Base-by-base conservation (phyloP, 2,113 vertebrate genomes). In the Aptenodytes patagonicus region DNA sequence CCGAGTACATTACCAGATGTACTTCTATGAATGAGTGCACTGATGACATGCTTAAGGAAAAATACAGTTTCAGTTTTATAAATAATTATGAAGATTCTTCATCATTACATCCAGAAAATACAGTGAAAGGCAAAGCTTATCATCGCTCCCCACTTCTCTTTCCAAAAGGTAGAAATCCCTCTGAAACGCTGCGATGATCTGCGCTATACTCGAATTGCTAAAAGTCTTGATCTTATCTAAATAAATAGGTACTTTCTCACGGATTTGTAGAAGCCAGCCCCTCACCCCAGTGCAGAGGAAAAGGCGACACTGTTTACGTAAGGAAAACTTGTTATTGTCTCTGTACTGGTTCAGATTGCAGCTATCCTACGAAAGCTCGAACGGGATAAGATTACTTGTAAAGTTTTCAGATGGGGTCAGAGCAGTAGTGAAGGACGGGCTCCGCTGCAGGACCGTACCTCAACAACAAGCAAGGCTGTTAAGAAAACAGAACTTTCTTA, bases 391-490 rank as follows among this genome's bases (percentile, higher is more conserved):
- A 13, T 31, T 6, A 20, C 19, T 22, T 8, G 1, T 2, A 3
- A 20, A 29, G 25, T 29, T 47, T 17, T 29, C 42, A 44, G 25
- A 21, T 0, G 3, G 17, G 29, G 25, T 31, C 10, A 6, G 52
- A 34, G 24, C 17, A 28, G 36, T 1, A 46, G 28, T 1, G 55
- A 69, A 61, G n/a, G 21, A 12, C 32, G n/a, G 14, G 14, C 13
- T 36, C 6, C 5, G 5, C 18, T 7, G 14, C 16, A 34, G 22
- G 32, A 31, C 54, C 8, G 2, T 7, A 28, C n/a, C 26, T 42
- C 44, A 19, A 38, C 1, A 2, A 19, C 19, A 11, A 31, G 2
- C 2, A 3, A 34, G 3, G 10, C 7, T 21, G 9, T 11, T 34
- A 12, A 57, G 17, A 26, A 64, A 75, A n/a, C 7, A 9, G 13